Evolutionary conservation across 2,113 vertebrate species (phyloP).

Genomic region (Pogona vitticeps): DNA sequence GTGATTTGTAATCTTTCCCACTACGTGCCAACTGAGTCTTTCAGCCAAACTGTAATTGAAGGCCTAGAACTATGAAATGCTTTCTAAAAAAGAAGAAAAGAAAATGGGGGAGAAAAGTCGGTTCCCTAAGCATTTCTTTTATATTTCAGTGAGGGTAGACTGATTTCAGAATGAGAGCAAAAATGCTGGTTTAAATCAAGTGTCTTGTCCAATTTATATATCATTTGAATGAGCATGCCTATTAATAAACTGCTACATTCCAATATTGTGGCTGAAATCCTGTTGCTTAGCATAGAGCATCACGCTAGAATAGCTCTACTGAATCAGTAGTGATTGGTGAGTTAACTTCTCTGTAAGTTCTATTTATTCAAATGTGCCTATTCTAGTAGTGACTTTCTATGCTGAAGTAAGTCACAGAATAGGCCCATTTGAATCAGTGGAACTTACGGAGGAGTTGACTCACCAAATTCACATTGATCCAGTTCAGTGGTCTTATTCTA

Average conservation of each 20-base stretch:
- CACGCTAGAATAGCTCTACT: no score
- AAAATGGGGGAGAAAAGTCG: background rate
- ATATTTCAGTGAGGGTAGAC: background rate
- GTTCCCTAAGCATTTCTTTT: background rate
- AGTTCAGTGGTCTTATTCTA: background rate
- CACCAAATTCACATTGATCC: background rate
- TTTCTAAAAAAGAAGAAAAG: background rate
- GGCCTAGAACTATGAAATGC: background rate
- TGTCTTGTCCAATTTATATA: background rate
- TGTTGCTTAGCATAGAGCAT: no score
- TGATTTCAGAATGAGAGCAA: background rate
- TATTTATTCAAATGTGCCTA: no score
- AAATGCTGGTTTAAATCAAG: background rate
- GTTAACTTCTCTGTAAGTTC: no score
- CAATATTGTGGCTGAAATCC: no score
- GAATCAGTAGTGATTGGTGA: no score
- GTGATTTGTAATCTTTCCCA: constrained; percentile 18
- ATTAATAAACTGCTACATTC: background rate
- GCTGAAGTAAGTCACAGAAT: no score
- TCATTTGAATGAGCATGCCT: background rate
- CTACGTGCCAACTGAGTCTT: background rate
- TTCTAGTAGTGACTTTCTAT: no score
- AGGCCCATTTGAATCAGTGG: no score
- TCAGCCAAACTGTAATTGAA: constrained; percentile 10
- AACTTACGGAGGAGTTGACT: no score